These are phyloP conservation scores for Chymomyza procnemis DNA, from an alignment of 2,888 invertebrate genomes.

Conservation along the genomic window DNA sequence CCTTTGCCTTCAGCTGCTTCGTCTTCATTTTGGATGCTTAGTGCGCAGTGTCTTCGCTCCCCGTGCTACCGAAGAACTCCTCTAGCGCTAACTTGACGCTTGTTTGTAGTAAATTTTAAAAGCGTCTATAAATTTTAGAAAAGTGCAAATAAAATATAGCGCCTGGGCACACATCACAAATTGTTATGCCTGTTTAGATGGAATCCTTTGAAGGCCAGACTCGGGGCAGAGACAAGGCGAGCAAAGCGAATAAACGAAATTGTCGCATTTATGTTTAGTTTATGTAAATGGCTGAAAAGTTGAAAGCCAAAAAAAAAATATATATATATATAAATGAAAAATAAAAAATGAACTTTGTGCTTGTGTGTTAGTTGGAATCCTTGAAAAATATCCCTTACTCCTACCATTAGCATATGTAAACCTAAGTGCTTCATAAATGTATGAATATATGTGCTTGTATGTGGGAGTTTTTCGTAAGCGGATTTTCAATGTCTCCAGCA, in stretches of 20 bases:
- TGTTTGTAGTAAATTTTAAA: constrained; percentile 62
- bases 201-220: constrained; percentile 61
- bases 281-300: constrained; percentile 53
- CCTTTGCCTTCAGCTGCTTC: constrained; percentile 5
- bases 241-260: constrained; percentile 45
- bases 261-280: constrained; percentile 70
- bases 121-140: constrained; percentile 69
- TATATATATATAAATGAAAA: too few relatives aligned
- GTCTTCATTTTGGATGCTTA: background rate
- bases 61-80: too few relatives aligned
- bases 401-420: constrained; percentile 18
- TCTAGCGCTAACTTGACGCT: background rate
- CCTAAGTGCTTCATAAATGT: background rate
- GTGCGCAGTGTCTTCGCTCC: background rate
- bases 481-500: background rate
- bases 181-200: constrained; percentile 20
- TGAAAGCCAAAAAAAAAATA: background rate
- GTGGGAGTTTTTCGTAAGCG: background rate
- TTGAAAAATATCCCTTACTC: constrained; percentile 4
- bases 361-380: constrained; percentile 15
- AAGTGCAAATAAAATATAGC: constrained; percentile 70
- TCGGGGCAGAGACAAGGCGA: background rate
- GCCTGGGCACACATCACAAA: constrained; percentile 10
- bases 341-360: background rate
- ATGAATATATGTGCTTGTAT: background rate